These are phyloP conservation scores for Ditula angustiorana DNA, from an alignment of 2,888 invertebrate genomes.

Conservation along the genomic window DNA sequence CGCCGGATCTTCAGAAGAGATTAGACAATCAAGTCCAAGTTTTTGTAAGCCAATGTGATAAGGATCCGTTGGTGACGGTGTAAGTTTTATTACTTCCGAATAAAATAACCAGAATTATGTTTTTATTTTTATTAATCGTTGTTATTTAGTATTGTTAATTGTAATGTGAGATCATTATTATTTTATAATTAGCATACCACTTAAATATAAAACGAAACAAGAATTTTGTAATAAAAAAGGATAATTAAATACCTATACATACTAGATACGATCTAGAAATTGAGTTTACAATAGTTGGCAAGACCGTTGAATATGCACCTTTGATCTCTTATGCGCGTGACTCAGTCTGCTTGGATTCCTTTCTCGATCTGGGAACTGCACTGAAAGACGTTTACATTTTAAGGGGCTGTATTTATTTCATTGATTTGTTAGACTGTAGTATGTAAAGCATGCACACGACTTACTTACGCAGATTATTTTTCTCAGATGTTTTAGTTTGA, in stretches of 20 bases:
- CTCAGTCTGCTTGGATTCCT: constrained; percentile 61
- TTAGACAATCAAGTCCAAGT: constrained; percentile 86
- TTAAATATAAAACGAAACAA: constrained; percentile 34
- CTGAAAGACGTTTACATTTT: constrained; percentile 78
- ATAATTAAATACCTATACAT: constrained; percentile 16
- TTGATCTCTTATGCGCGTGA: constrained; percentile 66
- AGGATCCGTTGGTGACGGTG: constrained; percentile 91
- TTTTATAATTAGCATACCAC: constrained; percentile 44
- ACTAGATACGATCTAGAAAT: constrained; percentile 2
- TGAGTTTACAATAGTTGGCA: constrained; percentile 72
- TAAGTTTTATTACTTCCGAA: constrained; percentile 60
- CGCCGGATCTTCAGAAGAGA: constrained; percentile 60
- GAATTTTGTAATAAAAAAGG: constrained; percentile 36
- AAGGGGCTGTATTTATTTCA: constrained; percentile 58
- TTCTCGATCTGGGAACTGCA: constrained; percentile 72
- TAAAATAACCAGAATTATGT: constrained; percentile 38
- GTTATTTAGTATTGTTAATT: constrained; percentile 37
- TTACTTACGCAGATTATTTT: constrained; percentile 80
- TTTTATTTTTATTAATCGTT: constrained; percentile 48
- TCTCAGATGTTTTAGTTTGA: constrained; percentile 65
- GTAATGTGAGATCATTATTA: constrained; percentile 78
- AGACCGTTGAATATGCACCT: constrained; percentile 68
- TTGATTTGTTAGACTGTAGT: constrained; percentile 63
- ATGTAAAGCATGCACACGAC: constrained; percentile 71
- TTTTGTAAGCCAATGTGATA: constrained; percentile 89